phyloP scores from a whole-genome alignment of 1,140 invertebrate genomes.

The Bombus soroeensis region DNA sequence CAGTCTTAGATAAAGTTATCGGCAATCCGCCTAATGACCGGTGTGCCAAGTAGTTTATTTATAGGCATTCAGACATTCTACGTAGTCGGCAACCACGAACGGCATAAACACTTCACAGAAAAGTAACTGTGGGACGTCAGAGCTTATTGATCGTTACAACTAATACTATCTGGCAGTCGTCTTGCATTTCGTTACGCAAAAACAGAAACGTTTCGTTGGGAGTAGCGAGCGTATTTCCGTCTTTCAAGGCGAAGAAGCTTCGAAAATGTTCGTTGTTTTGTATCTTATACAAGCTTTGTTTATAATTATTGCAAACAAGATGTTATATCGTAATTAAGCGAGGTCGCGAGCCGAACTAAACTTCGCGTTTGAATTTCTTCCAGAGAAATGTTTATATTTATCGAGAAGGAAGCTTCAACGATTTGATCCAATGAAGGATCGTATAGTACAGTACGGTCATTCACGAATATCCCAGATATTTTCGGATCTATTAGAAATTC shows the following conservation, averaged over 20 bases:
- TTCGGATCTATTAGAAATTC: neutral
- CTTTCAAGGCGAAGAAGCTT: neutral
- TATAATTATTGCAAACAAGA: no score
- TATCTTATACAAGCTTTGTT: no score
- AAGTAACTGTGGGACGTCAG: neutral
- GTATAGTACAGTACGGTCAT: neutral
- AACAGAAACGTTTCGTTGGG: neutral
- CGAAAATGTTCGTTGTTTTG: neutral
- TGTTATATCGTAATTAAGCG: no score
- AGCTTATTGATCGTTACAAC: conserved; percentile 32
- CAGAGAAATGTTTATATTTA: no score
- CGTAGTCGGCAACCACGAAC: conserved; percentile 16
- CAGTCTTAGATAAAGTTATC: neutral
- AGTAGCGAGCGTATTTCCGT: neutral
- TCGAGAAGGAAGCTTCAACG: no score
- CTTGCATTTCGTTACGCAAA: neutral
- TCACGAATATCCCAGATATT: neutral
- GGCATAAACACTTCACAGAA: conserved; percentile 23
- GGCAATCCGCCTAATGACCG: conserved; percentile 26
- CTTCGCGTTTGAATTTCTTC: no score
- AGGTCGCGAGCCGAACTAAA: no score
- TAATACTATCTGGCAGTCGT: neutral
- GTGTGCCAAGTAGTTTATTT: conserved; percentile 36
- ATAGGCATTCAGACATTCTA: conserved; percentile 30
- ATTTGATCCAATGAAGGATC: no score